These are phyloP conservation scores for Ophioderma brevispina DNA, from an alignment of 35 echinoderm and acorn worm genomes.

Conservation along the genomic window DNA sequence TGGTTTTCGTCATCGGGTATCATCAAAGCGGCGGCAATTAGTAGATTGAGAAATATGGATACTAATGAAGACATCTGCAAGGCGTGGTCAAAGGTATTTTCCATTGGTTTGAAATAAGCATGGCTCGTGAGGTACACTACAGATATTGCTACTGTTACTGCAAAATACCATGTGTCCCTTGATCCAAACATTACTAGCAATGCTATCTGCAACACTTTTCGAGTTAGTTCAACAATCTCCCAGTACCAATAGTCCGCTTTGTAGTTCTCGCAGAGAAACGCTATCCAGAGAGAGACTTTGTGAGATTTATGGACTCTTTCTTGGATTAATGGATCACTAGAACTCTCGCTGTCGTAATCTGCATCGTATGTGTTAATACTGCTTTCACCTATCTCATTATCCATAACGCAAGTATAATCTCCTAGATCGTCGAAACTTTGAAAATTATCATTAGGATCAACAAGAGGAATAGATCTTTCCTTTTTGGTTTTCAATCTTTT, in stretches of 20 bases:
- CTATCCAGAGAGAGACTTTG: constrained; percentile 10
- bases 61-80: constrained; percentile 42
- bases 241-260: constrained; percentile 56
- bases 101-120: constrained; percentile 36
- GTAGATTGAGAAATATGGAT: constrained; percentile 14
- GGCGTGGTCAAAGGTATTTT: constrained; percentile 11
- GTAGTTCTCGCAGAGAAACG: constrained; percentile 56
- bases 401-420: too few species aligned
- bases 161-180: constrained; percentile 14
- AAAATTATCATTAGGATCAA: too few species aligned
- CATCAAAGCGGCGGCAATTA: not conserved
- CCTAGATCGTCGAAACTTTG: too few species aligned
- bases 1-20: not conserved
- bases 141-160: constrained; percentile 23
- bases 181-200: constrained; percentile 26
- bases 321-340: too few species aligned
- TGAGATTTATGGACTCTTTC: too few species aligned
- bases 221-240: constrained; percentile 51
- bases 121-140: constrained; percentile 36
- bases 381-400: too few species aligned
- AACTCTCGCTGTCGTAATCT: too few species aligned
- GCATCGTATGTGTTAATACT: too few species aligned
- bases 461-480: too few species aligned
- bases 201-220: constrained; percentile 44
- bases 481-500: too few species aligned